Percentiles rank a stretch among this genome's conserved stretches.
Conservation (phyloP, 53 echinoderm and acorn worm species). For the Apostichopus leukothele region DNA sequence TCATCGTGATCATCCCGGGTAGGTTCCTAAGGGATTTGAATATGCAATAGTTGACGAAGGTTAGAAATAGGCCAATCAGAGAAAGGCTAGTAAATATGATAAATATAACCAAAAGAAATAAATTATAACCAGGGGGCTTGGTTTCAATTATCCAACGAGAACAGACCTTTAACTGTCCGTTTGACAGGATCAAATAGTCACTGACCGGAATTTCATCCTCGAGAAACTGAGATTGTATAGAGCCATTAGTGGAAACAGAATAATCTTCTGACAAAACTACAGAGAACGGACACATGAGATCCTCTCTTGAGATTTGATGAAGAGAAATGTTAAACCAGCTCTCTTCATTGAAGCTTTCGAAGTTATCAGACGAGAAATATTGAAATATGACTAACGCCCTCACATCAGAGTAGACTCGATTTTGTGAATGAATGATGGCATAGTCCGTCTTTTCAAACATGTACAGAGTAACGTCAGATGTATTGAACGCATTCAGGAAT, state of each 20-base stretch:
- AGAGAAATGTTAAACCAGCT: not conserved
- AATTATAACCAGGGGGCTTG: not conserved
- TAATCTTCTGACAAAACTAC: not conserved
- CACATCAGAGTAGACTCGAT: not conserved
- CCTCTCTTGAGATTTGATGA: not conserved
- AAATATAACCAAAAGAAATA: slow-evolving; percentile 21
- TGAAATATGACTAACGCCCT: not conserved
- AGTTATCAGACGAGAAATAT: not conserved
- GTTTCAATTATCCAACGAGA: not conserved
- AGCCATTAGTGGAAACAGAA: not conserved
- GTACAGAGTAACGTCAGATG: not conserved
- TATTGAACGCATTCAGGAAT: not conserved
- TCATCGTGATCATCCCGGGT: slow-evolving; percentile 60
- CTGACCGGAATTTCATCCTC: not conserved
- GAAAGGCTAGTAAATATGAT: slow-evolving; percentile 55
- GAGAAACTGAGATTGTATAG: not conserved
- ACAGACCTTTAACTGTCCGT: not conserved
- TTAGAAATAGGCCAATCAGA: slow-evolving; percentile 54
- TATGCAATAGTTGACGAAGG: slow-evolving; percentile 59
- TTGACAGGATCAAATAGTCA: not conserved
- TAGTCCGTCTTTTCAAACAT: not conserved
- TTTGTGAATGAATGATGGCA: not conserved
- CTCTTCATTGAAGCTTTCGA: not conserved
- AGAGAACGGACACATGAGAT: not conserved
- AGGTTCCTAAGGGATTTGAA: slow-evolving; percentile 57